Conservation (phyloP, 2,797 vertebrate species). For the Clamator glandarius region DNA sequence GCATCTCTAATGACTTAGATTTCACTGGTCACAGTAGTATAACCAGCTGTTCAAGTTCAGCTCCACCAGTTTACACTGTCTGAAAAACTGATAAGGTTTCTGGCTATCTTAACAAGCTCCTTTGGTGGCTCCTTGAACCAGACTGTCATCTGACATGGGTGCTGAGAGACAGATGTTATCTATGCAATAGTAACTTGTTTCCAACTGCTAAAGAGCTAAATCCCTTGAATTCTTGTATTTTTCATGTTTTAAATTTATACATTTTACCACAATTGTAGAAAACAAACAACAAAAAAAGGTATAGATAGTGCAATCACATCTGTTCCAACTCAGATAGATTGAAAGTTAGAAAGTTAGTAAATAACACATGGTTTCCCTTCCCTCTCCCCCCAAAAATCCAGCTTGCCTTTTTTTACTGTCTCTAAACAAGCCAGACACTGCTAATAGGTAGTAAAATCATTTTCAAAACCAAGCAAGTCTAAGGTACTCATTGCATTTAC, state of each 20-base stretch:
- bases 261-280: background rate
- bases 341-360: background rate
- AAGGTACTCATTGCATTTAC: background rate
- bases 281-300: background rate
- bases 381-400: background rate
- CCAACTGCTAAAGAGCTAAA: background rate
- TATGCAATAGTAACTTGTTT: background rate
- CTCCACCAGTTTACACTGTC: background rate
- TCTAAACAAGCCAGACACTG: background rate
- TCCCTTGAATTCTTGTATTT: background rate
- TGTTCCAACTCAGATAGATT: background rate
- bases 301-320: background rate
- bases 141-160: background rate
- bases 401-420: background rate
- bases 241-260: background rate
- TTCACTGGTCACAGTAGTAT: background rate
- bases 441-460: background rate
- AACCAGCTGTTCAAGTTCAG: background rate
- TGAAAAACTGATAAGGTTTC: background rate
- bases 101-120: background rate
- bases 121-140: background rate
- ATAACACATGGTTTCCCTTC: background rate
- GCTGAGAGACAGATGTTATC: background rate
- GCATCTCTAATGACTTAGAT: background rate
- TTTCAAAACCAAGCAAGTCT: background rate